Base-by-base conservation (phyloP, 92 coral and sea anemone genomes). In the Porites rus region DNA sequence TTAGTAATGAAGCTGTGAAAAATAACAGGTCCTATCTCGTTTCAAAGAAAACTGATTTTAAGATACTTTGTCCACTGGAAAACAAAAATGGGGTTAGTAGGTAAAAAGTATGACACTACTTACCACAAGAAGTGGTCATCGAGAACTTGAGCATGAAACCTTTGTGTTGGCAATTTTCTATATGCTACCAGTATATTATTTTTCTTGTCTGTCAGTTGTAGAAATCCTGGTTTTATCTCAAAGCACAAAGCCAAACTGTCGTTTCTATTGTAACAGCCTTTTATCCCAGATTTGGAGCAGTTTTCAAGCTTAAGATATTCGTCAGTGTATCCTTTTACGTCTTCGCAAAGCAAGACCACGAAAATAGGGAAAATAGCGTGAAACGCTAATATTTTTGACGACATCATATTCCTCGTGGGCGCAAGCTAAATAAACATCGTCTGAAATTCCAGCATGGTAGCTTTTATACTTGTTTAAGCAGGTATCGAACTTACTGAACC, bases 201-300 rank as follows among this genome's bases (percentile, higher is more conserved):
- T 12, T 56, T 65, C 28, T 50, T 52, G 58, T 75, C 82, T 16
- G 76, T 75, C 22, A 84, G 76, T 67, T 25, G 83, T 5, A 84
- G 31, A 17, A 71, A 31, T 18, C 43, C 75, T 11, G 59, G 82
- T 69, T 25, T 74, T 51, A 84, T 65, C 51, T 84, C 38, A 38
- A 90, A 90, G 86, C 90, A 74, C 76, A 90, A 19, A 20, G 72
- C 84, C 12, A 63, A 58, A 2, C 65, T 65, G 16, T 63, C 72
- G 86, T 79, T 85, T 54, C 58, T 59, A 59, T 22, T 11, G 70
- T 79, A 86, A 43, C 85, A 90, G 9, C 93, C 93, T 43, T 72
- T 78, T 10, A 89, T 22, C 72, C 53, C 63, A 10, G 69, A 56
- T 3, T 69, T 5, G 31, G 77, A 56, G 21, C 69, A 68, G 58